Evolutionary conservation across 2,113 vertebrate genomes (phyloP), one percentile per base, ranked within the genome.

Genomic region (Circaetus cinerascens): DNA sequence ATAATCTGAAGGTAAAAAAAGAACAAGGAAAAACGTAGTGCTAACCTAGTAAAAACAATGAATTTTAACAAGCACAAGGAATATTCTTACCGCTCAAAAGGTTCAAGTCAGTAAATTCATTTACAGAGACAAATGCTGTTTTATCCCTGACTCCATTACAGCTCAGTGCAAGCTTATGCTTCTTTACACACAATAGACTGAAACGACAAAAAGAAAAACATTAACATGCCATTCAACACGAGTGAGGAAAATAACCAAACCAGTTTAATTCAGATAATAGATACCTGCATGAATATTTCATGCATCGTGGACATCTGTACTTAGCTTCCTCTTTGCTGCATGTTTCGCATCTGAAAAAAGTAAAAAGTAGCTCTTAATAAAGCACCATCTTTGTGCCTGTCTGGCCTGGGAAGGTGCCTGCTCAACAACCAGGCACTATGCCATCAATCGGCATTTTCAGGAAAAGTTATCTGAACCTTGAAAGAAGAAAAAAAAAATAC

Each of bases 71-170:
- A 43, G 68, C 57, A 81, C 10, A 72, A 9, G 17, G 5, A 38
- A 46, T 7, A 8, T 25, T 83, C 98, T 99, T 97, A 99, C 99
- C 99, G 36, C 95, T 99, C 63, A 99, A 97, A 86, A 99, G 99
- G 56, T 99, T 92, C 96, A 99, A 98, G 83, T 99, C 99, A 69
- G 98, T 98, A 96, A 99, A 99, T 8, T 98, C 96, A 20, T 98
- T 98, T 53, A 99, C 75, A 29, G 98, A 95, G 45, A 99, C 95
- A 95, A 99, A 99, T 0, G 98, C 98, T 2, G 99, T 99, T 98
- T 99, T 99, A 96, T 99, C 98, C 92, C 99, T 98, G 50, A 99
- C 90, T 48, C 99, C 99, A 3, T 97, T 99, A 97, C 99, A 99
- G 41, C 97, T 98, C 9, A 97, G 96, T 7, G 97, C 97, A 19